Percentiles rank a stretch among this genome's conserved stretches.
These are phyloP conservation scores for Phymatocera aterrima DNA, from an alignment of 2,888 invertebrate genomes.

Conservation along the genomic window DNA sequence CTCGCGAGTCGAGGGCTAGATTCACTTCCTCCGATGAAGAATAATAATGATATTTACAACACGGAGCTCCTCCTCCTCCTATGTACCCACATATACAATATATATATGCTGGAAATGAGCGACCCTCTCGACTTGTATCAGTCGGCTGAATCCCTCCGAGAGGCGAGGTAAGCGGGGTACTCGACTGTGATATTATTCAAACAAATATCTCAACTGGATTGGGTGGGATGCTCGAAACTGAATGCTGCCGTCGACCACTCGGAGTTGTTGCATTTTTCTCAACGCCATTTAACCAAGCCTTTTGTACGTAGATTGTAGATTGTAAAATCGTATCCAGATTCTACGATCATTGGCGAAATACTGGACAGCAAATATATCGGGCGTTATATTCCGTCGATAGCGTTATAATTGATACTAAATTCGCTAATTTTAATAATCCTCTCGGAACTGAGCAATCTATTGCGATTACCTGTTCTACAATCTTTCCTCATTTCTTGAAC, in stretches of 20 bases:
- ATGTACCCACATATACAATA: background rate
- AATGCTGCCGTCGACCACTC: slow-evolving; percentile 35
- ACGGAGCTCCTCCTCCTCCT: background rate
- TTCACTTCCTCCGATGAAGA: background rate
- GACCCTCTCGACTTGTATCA: slow-evolving; percentile 19
- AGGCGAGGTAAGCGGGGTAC: background rate
- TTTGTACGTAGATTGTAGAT: background rate
- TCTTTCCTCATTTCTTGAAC: background rate
- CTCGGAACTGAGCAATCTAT: too few species aligned
- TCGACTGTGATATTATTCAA: slow-evolving; percentile 44
- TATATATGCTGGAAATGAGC: background rate
- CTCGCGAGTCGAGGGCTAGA: background rate
- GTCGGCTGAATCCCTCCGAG: background rate
- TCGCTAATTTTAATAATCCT: too few species aligned
- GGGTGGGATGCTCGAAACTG: slow-evolving; percentile 21
- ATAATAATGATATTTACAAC: slow-evolving; percentile 23
- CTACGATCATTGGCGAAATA: too few species aligned
- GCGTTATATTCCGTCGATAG: too few species aligned
- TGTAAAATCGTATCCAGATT: background rate
- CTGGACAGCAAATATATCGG: too few species aligned
- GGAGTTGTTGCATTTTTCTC: slow-evolving; percentile 30
- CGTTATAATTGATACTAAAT: background rate
- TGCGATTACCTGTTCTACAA: too few species aligned
- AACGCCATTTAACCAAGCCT: slow-evolving; percentile 1
- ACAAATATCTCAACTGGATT: slow-evolving; percentile 36